phyloP scores from a whole-genome alignment of 2,113 vertebrate species.

The Erythrocebus patas region DNA sequence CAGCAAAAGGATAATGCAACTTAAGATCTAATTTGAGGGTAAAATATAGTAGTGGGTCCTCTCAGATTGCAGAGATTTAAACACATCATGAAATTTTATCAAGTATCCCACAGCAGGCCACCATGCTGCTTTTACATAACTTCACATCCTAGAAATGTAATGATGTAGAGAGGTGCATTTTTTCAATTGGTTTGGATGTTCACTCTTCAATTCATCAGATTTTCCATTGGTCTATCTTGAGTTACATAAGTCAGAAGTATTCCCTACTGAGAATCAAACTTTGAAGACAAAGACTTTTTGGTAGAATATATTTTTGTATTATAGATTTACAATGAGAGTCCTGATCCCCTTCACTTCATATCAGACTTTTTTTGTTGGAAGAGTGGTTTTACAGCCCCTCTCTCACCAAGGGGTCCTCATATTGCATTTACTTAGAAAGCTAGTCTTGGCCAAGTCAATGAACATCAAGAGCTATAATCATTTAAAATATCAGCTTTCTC shows the following conservation, averaged over 20 bases:
- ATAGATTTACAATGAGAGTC: constrained; percentile 76
- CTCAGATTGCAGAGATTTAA: constrained; percentile 66
- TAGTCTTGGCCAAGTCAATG: constrained; percentile 61
- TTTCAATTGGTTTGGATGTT: constrained; percentile 73
- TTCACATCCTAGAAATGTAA: constrained; percentile 56
- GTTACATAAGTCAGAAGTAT: constrained; percentile 76
- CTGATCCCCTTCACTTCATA: constrained; percentile 53
- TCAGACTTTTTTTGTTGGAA: constrained; percentile 71
- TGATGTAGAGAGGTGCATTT: constrained; percentile 64
- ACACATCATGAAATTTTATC: constrained; percentile 67
- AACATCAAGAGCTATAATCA: constrained; percentile 49
- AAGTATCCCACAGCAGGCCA: constrained; percentile 55
- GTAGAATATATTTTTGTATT: constrained; percentile 75
- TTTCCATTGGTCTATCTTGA: constrained; percentile 67
- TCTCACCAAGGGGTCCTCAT: constrained; percentile 70
- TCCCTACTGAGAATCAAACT: constrained; percentile 71
- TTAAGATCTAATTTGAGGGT: constrained; percentile 53
- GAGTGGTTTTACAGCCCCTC: constrained; percentile 56
- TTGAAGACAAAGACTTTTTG: constrained; percentile 76
- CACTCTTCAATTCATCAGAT: constrained; percentile 73
- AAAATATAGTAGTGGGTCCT: constrained; percentile 58
- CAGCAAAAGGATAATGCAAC: constrained; percentile 54
- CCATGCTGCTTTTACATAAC: constrained; percentile 48
- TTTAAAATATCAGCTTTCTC: constrained; percentile 76
- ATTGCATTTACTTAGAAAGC: constrained; percentile 72